Conservation (phyloP, 2,113 vertebrate genomes). For the Taurulus bubalis region DNA sequence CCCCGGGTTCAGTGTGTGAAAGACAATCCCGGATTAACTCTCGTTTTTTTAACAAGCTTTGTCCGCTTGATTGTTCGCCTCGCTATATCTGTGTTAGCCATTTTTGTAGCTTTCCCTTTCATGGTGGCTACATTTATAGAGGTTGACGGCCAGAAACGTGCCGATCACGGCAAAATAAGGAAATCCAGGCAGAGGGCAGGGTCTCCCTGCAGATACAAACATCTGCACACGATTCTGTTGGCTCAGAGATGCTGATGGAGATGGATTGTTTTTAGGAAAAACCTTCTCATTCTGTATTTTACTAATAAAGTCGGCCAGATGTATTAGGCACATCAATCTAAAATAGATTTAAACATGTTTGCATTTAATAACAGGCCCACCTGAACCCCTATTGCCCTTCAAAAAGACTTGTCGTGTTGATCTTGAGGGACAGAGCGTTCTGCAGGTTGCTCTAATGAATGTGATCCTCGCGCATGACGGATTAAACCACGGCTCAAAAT, state of each 20-base stretch:
- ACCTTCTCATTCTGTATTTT: not conserved
- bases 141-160: not conserved
- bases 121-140: not conserved
- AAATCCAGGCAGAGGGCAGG: too few relatives aligned
- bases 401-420: not conserved
- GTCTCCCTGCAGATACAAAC: not conserved
- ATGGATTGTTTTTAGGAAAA: not conserved
- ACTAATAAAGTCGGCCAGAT: not conserved
- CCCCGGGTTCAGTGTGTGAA: not conserved
- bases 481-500: constrained; percentile 11
- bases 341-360: not conserved
- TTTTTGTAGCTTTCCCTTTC: not conserved
- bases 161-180: not conserved
- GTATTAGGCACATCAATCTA: not conserved
- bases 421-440: not conserved
- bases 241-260: not conserved
- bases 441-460: not conserved
- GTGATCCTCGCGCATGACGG: not conserved
- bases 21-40: not conserved
- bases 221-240: not conserved
- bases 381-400: not conserved
- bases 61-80: not conserved
- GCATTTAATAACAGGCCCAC: not conserved
- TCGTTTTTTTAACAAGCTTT: not conserved
- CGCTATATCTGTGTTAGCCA: not conserved